Conservation (phyloP, 2,797 vertebrate species). For the Cossypha dichroa region DNA sequence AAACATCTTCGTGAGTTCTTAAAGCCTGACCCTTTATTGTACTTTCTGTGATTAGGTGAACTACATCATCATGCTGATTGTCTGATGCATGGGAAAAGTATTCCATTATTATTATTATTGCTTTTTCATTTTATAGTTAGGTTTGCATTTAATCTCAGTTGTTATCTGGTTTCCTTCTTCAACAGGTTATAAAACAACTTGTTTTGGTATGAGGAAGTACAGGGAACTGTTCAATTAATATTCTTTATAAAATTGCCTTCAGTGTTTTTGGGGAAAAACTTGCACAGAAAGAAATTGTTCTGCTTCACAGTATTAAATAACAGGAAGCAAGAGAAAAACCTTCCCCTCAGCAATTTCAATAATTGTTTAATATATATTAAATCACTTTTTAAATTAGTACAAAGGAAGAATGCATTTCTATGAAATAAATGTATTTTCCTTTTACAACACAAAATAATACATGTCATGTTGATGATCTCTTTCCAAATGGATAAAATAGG, state of each 20-base stretch:
- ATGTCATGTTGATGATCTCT: not conserved
- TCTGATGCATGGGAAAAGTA: not conserved
- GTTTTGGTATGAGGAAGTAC: not conserved
- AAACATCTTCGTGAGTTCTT: conserved; percentile 90
- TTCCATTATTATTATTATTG: not conserved
- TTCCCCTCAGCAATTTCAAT: not conserved
- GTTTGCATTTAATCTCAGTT: not conserved
- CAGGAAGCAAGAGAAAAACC: not conserved
- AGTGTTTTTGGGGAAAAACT: not conserved
- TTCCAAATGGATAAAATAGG: not conserved
- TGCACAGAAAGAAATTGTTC: not conserved
- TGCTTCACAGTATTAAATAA: not conserved
- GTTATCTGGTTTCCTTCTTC: conserved; percentile 8
- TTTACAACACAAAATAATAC: not conserved
- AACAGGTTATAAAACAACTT: not conserved
- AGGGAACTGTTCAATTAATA: not conserved
- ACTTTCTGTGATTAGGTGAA: not conserved
- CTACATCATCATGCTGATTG: not conserved
- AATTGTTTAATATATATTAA: not conserved
- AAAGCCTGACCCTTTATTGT: not conserved
- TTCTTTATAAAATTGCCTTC: not conserved
- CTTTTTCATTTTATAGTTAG: not conserved
- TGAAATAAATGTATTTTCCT: not conserved
- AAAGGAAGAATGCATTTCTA: not conserved
- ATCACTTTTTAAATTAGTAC: not conserved